Conservation (phyloP, 2,113 vertebrate genomes). For the Cheilinus undulatus region DNA sequence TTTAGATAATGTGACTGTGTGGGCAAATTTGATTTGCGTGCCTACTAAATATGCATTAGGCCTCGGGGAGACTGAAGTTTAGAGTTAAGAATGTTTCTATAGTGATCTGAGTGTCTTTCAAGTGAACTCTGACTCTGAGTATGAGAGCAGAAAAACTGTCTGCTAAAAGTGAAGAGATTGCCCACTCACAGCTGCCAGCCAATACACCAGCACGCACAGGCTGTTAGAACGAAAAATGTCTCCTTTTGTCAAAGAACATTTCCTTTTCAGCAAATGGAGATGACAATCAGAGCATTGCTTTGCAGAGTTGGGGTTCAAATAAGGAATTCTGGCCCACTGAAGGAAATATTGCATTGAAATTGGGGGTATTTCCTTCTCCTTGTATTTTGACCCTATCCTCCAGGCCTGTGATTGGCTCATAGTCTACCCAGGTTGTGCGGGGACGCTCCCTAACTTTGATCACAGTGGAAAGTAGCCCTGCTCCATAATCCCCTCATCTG, state of each 20-base stretch:
- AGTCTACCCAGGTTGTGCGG: constrained; percentile 45
- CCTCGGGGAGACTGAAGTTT: constrained; percentile 17
- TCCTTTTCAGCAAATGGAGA: constrained; percentile 40
- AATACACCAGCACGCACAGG: constrained; percentile 4
- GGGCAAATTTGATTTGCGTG: constrained; percentile 50
- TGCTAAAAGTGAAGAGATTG: constrained; percentile 29
- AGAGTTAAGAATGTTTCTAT: constrained; percentile 25
- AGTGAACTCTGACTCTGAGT: constrained; percentile 49
- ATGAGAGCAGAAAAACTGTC: constrained; percentile 12
- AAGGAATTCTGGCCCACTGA: constrained; percentile 38
- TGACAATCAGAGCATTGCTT: constrained; percentile 18
- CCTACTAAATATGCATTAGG: constrained; percentile 56
- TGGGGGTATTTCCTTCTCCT: constrained; percentile 43
- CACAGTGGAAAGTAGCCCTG: constrained; percentile 70
- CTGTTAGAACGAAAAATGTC: constrained; percentile 39
- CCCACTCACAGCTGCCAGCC: constrained; percentile 7
- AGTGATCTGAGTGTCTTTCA: constrained; percentile 40
- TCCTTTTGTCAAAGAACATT: constrained; percentile 24
- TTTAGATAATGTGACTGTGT: constrained; percentile 30
- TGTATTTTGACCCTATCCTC: constrained; percentile 45
- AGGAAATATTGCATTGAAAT: constrained; percentile 50
- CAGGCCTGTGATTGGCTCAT: constrained; percentile 42
- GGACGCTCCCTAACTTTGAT: constrained; percentile 71
- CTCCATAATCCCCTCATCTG: constrained; percentile 76
- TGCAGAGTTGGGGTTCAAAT: constrained; percentile 13